Percentiles rank a stretch among this genome's conserved stretches.
phyloP scores from a whole-genome alignment of 2,113 vertebrate genomes.

The Microcebus griseorufus region DNA sequence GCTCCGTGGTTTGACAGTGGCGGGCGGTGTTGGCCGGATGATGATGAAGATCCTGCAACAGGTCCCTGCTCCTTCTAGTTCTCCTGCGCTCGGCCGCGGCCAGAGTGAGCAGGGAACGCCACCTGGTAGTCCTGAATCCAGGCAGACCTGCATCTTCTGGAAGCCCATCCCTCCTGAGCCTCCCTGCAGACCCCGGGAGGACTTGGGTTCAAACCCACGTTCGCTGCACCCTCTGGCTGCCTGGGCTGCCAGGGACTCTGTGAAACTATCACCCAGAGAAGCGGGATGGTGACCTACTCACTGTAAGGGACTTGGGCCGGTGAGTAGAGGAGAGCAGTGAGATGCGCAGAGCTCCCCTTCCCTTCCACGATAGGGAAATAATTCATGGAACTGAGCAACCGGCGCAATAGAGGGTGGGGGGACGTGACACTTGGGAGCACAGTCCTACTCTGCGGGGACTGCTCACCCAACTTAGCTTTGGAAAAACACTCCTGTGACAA shows the following conservation, averaged over 20 bases:
- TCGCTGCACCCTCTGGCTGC: rapidly evolving
- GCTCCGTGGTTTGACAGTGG: not conserved
- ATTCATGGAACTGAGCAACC: not conserved
- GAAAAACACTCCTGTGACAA: not conserved
- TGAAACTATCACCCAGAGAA: not conserved
- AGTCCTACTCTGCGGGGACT: not conserved
- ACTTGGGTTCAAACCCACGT: not conserved
- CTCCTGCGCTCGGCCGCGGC: not conserved
- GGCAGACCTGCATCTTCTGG: not conserved
- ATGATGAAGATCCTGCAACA: too few relatives aligned
- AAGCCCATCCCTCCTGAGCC: not conserved
- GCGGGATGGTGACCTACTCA: not conserved
- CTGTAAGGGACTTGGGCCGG: not conserved
- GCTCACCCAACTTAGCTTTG: not conserved
- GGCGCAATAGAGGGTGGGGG: rapidly evolving
- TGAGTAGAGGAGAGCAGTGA: not conserved
- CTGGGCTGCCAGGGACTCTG: not conserved
- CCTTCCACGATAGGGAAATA: not conserved
- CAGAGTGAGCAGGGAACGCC: not conserved
- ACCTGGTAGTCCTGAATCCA: rapidly evolving
- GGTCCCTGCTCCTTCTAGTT: rapidly evolving
- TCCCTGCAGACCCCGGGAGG: not conserved
- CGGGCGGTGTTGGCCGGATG: rapidly evolving
- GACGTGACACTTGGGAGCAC: not conserved
- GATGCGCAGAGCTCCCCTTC: not conserved